Conservation (phyloP, 2,888 invertebrate species). For the Rosalia funebris region DNA sequence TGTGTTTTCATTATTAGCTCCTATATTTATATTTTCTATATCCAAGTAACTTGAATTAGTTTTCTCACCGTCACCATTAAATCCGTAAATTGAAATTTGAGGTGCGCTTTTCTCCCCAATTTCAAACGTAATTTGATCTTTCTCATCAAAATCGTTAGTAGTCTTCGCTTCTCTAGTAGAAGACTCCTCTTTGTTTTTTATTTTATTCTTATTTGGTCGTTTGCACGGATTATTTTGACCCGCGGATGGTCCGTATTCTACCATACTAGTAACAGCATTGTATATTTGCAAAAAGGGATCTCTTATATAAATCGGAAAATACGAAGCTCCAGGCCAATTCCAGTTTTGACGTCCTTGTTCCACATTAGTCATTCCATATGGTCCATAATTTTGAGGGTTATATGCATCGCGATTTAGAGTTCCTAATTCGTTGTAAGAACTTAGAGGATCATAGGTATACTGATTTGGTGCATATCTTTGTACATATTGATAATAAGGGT, state of each 20-base stretch:
- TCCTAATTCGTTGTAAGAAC: slow-evolving; percentile 19
- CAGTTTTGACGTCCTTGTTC: slow-evolving; percentile 50
- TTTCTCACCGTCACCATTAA: slow-evolving; percentile 22
- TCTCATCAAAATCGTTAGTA: slow-evolving; percentile 3
- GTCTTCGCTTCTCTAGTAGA: slow-evolving; percentile 34
- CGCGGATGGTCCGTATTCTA: slow-evolving; percentile 70
- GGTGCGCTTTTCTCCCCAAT: slow-evolving; percentile 30
- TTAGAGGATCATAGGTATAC: slow-evolving; percentile 26
- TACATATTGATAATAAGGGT: slow-evolving; percentile 32
- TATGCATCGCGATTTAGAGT: neutral
- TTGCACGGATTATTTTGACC: slow-evolving; percentile 57
- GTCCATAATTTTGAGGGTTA: slow-evolving; percentile 28
- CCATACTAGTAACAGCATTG: slow-evolving; percentile 67
- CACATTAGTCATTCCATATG: slow-evolving; percentile 30
- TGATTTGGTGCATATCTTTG: slow-evolving; percentile 24
- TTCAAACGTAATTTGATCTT: slow-evolving; percentile 34
- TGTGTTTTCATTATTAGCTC: slow-evolving; percentile 35
- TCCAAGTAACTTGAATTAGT: slow-evolving; percentile 37
- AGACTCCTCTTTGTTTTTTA: slow-evolving; percentile 9
- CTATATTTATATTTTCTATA: slow-evolving; percentile 46
- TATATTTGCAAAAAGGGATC: slow-evolving; percentile 68
- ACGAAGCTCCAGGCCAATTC: slow-evolving; percentile 67
- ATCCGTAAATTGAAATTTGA: slow-evolving; percentile 33
- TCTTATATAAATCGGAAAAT: slow-evolving; percentile 69
- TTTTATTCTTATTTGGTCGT: slow-evolving; percentile 27